phyloP scores from a whole-genome alignment of 2,113 vertebrate genomes.

The Craseonycteris thonglongyai region DNA sequence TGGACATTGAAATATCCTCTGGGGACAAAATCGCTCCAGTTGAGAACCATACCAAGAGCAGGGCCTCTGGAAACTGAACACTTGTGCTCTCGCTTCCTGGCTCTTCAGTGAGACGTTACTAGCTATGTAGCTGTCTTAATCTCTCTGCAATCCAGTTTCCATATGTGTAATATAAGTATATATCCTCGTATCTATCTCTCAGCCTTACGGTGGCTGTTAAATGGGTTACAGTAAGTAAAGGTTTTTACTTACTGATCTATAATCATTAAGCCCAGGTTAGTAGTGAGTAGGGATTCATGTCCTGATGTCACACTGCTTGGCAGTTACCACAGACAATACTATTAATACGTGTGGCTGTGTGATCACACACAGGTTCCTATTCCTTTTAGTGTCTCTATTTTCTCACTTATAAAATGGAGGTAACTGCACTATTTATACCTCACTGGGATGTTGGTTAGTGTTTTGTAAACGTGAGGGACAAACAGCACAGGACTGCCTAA shows the following conservation, averaged over 20 bases:
- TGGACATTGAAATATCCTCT: neutral
- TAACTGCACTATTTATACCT: neutral
- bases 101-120: neutral
- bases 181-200: neutral
- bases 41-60: neutral
- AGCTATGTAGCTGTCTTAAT: neutral
- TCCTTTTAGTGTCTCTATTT: neutral
- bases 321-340: neutral
- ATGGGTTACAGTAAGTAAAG: neutral
- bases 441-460: neutral
- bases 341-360: neutral
- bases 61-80: neutral
- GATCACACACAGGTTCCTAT: neutral
- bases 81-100: neutral
- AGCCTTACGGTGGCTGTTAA: neutral
- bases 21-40: neutral
- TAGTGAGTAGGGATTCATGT: neutral
- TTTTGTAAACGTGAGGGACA: neutral
- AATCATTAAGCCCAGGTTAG: neutral
- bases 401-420: neutral
- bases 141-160: neutral
- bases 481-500: neutral
- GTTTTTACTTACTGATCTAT: neutral
- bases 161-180: neutral
- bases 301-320: neutral